Evolutionary conservation across 2,888 invertebrate genomes (phyloP), one percentile per base, ranked within the genome.

Genomic region (Epiblema foenella): DNA sequence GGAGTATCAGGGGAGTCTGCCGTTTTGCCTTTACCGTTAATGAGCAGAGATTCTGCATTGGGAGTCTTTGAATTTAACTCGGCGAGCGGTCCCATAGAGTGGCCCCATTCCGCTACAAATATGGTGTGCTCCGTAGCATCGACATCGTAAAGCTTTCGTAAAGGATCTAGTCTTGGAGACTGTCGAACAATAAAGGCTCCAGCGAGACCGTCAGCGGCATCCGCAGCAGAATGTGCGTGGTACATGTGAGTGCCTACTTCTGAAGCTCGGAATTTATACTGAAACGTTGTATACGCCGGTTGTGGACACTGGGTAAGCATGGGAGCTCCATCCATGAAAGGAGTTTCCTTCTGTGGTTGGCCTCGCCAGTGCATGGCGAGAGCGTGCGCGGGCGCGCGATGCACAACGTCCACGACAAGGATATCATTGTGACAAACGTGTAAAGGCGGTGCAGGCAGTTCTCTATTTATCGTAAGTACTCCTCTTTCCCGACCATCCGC

Each of bases 311-410:
- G 97, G 0, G 96, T 96, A 66, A 97, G 89, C 94, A 96, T 95
- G 0, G 96, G 96, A n/a, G 95, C 95, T 58, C 97, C 97, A 76
- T 97, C 97, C 96, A 96, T 96, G 81, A 95, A 96, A 0, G 96
- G 96, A 10, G 96, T 95, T 89, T 92, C 95, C 75, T 95, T 86
- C 87, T 94, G 83, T 79, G 95, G 96, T 75, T 97, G 97, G 0
- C 97, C 97, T 75, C 97, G 95, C 97, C 97, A 97, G 85, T 97
- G 97, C 63, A 97, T 94, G 0, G 96, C 94, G 0, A 96, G 91
- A 0, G 95, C 95, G 79, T 96, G 95, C 0, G 96, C 96, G 0
- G 96, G 95, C 64, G 97, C 94, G 75, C 95, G 93, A 81, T 97
- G 97, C 7, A 95, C 94, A 1, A 97, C 96, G 79, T 97, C 96